phyloP scores from a whole-genome alignment of 2,888 invertebrate genomes.

The Leptopilina syphax region DNA sequence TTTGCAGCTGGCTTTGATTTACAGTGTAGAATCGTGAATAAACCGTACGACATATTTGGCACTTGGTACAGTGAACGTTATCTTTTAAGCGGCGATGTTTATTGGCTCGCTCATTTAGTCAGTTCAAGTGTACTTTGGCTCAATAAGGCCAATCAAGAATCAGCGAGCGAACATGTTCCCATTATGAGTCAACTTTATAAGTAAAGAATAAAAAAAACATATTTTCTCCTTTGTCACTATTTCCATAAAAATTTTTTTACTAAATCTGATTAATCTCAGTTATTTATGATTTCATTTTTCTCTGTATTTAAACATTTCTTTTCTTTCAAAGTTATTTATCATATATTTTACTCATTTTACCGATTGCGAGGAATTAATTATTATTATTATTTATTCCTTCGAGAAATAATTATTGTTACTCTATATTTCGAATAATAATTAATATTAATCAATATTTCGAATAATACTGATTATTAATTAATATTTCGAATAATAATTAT shows the following conservation, averaged over 20 bases:
- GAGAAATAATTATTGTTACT: too few species aligned
- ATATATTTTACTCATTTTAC: too few species aligned
- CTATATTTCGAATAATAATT: too few species aligned
- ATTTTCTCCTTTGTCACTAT: constrained; percentile 7
- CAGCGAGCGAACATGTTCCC: constrained; percentile 87
- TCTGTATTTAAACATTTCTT: too few species aligned
- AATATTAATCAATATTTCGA: too few species aligned
- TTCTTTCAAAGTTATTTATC: too few species aligned
- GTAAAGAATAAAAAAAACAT: constrained; percentile 56
- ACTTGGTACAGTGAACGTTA: constrained; percentile 92
- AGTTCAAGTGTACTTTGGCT: constrained; percentile 88
- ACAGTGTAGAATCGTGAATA: constrained; percentile 87
- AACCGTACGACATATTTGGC: constrained; percentile 92
- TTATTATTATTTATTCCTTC: too few species aligned
- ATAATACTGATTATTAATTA: too few species aligned
- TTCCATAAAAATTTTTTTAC: background rate
- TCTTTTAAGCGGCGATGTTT: constrained; percentile 88
- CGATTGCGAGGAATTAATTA: too few species aligned
- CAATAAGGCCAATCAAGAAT: constrained; percentile 90
- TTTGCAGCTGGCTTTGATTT: constrained; percentile 82
- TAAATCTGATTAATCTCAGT: background rate
- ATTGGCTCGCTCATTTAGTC: constrained; percentile 87
- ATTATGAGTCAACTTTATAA: constrained; percentile 84
- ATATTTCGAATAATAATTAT: too few species aligned
- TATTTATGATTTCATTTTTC: background rate